Evolutionary conservation across 2,797 vertebrate genomes (phyloP), one percentile per base, ranked within the genome.

Genomic region (Chaetodon trifasciatus): DNA sequence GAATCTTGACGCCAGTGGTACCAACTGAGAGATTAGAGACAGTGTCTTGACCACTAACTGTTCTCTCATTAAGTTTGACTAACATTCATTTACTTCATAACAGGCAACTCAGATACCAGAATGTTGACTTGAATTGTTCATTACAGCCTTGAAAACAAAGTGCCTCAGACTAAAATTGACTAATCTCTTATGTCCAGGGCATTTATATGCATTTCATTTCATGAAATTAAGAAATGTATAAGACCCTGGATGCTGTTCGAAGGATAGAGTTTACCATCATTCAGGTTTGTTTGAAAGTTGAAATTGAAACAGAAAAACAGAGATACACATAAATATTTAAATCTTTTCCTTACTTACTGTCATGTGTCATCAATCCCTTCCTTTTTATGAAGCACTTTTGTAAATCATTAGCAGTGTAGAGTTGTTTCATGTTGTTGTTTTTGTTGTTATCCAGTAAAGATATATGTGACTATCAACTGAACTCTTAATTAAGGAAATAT

Each of bases 351-450:
- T 32, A 73, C 19, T 42, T 46, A 63, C 5, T 46, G 16, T 60
- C 37, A 6, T 0, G 0, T 9, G 5, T 66, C 35, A 19, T 12
- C 13, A 68, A 46, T 39, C 79, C 11, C 1, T 50, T 17, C 15
- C 3, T 78, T 67, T 83, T 91, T 79, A 74, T 83, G 53, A 74
- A 74, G 35, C 64, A 35, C 60, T 78, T 77, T 85, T 76, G 50
- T 57, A 74, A 85, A 82, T 86, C 62, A 81, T 70, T 64, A 60
- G 23, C 46, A 58, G 5, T 70, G 16, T 74, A 10, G 28, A 76
- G 52, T 44, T 44, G 32, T 66, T 64, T 72, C n/a, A 32, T 32
- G 28, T 37, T 60, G 57, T 67, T 50, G 44, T 37, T 60, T 53
- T 67, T 50, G 44, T 56, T 70, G 40, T 37, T 55, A 8, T 64